A percentile compares a stretch with the other conserved stretches of the same genome.
Conservation (phyloP, 2,797 vertebrate genomes). For the Enoplosus armatus region DNA sequence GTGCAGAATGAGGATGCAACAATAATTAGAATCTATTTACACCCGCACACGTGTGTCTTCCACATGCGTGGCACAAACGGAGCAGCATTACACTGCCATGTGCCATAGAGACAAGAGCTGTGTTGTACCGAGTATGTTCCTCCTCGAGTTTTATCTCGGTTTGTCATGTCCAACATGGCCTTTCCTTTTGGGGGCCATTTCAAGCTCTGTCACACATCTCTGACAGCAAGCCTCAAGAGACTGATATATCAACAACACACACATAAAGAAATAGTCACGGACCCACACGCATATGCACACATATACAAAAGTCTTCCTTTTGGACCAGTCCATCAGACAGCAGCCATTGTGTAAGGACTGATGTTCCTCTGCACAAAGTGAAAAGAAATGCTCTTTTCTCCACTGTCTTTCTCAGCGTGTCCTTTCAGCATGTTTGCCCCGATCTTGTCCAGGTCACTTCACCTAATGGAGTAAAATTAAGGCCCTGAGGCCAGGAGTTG, state of each 20-base stretch:
- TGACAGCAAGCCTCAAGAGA: constrained; percentile 49
- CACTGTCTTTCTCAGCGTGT: constrained; percentile 59
- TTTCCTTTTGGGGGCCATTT: constrained; percentile 48
- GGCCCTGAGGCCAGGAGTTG: constrained; percentile 57
- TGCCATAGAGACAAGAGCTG: background rate
- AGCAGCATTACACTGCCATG: constrained; percentile 9
- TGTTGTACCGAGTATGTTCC: constrained; percentile 18
- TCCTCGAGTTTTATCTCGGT: constrained; percentile 2
- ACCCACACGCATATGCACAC: constrained; percentile 31
- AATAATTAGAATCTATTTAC: constrained; percentile 72
- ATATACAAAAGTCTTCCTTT: constrained; percentile 39
- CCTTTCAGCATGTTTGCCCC: constrained; percentile 74
- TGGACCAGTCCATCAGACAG: constrained; percentile 52
- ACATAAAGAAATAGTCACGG: constrained; percentile 28
- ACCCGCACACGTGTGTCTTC: constrained; percentile 16
- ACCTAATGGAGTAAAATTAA: constrained; percentile 69
- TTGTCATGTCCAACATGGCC: constrained; percentile 59
- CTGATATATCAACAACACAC: constrained; percentile 16
- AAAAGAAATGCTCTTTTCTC: constrained; percentile 56
- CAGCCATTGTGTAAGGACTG: constrained; percentile 35
- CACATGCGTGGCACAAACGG: constrained; percentile 24
- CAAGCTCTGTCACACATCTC: constrained; percentile 46
- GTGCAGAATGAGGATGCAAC: constrained; percentile 55
- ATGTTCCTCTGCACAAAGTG: constrained; percentile 34
- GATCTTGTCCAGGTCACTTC: constrained; percentile 81